Conservation (phyloP, 2,888 invertebrate genomes). For the Drepana falcataria region DNA sequence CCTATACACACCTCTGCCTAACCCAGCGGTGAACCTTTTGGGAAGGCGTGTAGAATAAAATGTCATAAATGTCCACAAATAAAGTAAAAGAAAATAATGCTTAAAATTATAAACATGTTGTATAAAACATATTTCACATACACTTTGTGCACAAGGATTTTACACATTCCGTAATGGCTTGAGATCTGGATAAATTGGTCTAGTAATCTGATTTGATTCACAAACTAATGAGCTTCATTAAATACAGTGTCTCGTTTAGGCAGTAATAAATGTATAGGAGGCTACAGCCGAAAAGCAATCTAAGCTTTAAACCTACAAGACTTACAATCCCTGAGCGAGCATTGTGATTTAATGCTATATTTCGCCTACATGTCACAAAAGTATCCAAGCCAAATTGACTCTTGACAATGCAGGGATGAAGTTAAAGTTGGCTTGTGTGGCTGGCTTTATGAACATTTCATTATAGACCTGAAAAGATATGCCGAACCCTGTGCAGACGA, state of each 20-base stretch:
- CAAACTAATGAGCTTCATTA: constrained; percentile 69
- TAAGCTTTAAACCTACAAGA: constrained; percentile 10
- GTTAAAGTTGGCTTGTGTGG: constrained; percentile 36
- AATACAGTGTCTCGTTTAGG: constrained; percentile 21
- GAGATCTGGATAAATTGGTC: constrained; percentile 56
- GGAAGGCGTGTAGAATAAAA: too few relatives aligned
- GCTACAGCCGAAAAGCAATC: not conserved
- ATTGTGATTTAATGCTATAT: constrained; percentile 8
- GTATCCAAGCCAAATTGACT: constrained; percentile 33
- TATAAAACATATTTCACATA: too few relatives aligned
- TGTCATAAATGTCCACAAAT: too few relatives aligned
- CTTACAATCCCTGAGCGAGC: constrained; percentile 14
- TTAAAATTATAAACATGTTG: too few relatives aligned
- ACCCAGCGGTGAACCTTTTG: too few relatives aligned
- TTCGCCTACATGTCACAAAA: not conserved
- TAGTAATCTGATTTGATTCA: constrained; percentile 67
- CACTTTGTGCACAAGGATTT: constrained; percentile 27
- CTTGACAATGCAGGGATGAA: constrained; percentile 24
- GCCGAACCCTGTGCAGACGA: constrained; percentile 70
- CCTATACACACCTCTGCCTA: too few relatives aligned
- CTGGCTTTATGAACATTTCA: constrained; percentile 42
- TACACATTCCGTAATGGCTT: constrained; percentile 51
- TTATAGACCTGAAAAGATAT: constrained; percentile 70
- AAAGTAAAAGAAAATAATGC: too few relatives aligned
- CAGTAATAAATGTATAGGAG: too few relatives aligned